Percentiles rank a stretch among this genome's conserved stretches.
Evolutionary conservation across 2,797 vertebrate species (phyloP).

Genomic region (Melanotaenia boesemani): DNA sequence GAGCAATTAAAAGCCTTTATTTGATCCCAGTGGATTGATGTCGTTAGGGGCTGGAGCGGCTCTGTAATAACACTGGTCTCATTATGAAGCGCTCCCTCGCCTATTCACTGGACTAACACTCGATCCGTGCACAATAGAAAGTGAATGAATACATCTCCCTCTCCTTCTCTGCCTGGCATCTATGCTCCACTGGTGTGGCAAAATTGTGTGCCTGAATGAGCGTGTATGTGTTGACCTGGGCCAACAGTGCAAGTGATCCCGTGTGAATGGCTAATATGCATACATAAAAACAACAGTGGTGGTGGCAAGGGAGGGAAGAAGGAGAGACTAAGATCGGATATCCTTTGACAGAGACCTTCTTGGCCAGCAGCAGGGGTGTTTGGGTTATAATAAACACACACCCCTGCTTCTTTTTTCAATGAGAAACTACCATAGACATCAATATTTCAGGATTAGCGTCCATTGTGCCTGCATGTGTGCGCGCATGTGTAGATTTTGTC

Average conservation of each 20-base stretch:
- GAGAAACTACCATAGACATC: slow-evolving; percentile 76
- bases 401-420: slow-evolving; percentile 59
- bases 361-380: slow-evolving; percentile 72
- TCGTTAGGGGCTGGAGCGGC: slow-evolving; percentile 73
- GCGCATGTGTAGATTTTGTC: slow-evolving; percentile 54
- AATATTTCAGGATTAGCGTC: slow-evolving; percentile 86
- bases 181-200: slow-evolving; percentile 73
- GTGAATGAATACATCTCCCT: slow-evolving; percentile 80
- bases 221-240: slow-evolving; percentile 62
- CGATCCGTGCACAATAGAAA: slow-evolving; percentile 81
- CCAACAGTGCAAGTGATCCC: slow-evolving; percentile 69
- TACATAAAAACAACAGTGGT: slow-evolving; percentile 70
- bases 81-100: slow-evolving; percentile 75
- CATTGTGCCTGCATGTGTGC: slow-evolving; percentile 62
- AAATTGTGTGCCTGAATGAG: slow-evolving; percentile 56
- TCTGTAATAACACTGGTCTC: slow-evolving; percentile 82
- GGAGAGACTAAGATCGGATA: slow-evolving; percentile 73
- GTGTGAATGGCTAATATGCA: slow-evolving; percentile 79
- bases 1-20: slow-evolving; percentile 86
- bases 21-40: slow-evolving; percentile 81
- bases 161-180: slow-evolving; percentile 71
- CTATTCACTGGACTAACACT: slow-evolving; percentile 80
- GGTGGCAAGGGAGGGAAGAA: slow-evolving; percentile 49
- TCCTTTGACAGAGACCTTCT: slow-evolving; percentile 71
- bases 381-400: slow-evolving; percentile 63